These are phyloP conservation scores for Plecotus auritus DNA, from an alignment of 2,113 vertebrate species.

Conservation along the genomic window DNA sequence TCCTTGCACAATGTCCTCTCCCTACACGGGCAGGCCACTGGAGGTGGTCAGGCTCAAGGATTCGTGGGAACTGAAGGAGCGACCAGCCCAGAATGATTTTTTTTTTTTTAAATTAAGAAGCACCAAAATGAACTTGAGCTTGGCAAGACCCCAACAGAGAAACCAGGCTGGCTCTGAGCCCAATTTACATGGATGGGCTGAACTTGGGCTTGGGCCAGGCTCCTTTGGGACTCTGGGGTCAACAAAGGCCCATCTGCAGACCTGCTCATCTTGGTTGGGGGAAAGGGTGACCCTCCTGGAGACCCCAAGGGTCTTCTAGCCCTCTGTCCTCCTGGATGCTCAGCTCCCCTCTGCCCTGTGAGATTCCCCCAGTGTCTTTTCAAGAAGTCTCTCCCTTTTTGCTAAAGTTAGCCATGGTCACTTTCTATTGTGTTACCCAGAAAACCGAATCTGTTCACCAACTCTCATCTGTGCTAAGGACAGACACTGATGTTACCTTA, in stretches of 20 bases:
- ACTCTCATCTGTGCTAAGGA: background rate
- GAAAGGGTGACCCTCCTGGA: background rate
- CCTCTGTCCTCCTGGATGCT: background rate
- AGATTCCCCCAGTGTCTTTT: background rate
- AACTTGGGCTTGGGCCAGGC: background rate
- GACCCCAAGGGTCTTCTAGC: background rate
- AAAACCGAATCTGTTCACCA: background rate
- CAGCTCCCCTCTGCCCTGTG: background rate
- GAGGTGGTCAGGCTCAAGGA: background rate
- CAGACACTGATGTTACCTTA: background rate
- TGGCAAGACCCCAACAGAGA: constrained; percentile 19
- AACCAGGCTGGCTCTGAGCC: background rate
- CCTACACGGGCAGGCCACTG: accelerated
- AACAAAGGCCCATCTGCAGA: background rate
- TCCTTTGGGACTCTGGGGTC: background rate
- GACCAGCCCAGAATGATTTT: background rate
- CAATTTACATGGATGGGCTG: background rate
- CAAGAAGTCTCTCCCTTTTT: background rate
- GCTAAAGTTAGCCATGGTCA: background rate
- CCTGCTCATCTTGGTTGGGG: background rate
- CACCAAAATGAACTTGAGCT: constrained; percentile 38
- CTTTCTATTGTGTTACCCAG: background rate
- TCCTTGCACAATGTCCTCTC: background rate
- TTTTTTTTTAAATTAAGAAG: constrained; percentile 16
- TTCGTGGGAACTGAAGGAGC: background rate